Conservation (phyloP, 2,113 vertebrate species). For the Theristicus caerulescens region DNA sequence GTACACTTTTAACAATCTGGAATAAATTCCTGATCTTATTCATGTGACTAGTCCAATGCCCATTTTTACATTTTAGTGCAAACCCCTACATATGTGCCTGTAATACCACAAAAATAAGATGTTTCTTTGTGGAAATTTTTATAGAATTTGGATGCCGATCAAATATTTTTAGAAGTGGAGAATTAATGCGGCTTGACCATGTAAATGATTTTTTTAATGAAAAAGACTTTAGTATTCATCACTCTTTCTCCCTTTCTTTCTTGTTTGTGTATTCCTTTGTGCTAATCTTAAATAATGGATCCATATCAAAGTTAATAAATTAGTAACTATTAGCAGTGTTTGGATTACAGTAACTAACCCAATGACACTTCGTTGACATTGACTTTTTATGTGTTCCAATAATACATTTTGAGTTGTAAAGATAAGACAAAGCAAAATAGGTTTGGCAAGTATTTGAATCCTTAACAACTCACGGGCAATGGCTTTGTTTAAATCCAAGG, state of each 20-base stretch:
- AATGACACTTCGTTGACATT: background rate
- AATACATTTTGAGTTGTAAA: conserved; percentile 6
- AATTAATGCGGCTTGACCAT: conserved; percentile 61
- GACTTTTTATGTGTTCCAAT: conserved; percentile 7
- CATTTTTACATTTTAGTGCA: conserved; percentile 52
- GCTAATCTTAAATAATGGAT: conserved; percentile 60
- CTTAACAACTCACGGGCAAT: background rate
- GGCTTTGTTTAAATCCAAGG: background rate
- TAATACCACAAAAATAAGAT: conserved; percentile 62
- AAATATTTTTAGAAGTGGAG: conserved; percentile 62
- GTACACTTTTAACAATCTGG: conserved; percentile 56
- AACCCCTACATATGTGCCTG: conserved; percentile 69
- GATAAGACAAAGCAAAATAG: background rate
- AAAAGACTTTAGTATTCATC: conserved; percentile 54
- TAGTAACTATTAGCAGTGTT: conserved; percentile 48
- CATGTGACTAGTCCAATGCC: conserved; percentile 41
- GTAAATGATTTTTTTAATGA: conserved; percentile 63
- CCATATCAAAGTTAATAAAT: conserved; percentile 58
- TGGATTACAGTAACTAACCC: conserved; percentile 21
- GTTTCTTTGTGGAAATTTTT: conserved; percentile 58
- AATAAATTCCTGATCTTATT: conserved; percentile 61
- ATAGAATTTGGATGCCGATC: conserved; percentile 62
- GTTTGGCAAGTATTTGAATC: background rate
- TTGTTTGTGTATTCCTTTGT: conserved; percentile 44
- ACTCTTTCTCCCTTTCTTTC: background rate